Percentiles rank a stretch among this genome's conserved stretches.
Evolutionary conservation across 2,113 vertebrate species (phyloP).

Genomic region (Candoia aspera): DNA sequence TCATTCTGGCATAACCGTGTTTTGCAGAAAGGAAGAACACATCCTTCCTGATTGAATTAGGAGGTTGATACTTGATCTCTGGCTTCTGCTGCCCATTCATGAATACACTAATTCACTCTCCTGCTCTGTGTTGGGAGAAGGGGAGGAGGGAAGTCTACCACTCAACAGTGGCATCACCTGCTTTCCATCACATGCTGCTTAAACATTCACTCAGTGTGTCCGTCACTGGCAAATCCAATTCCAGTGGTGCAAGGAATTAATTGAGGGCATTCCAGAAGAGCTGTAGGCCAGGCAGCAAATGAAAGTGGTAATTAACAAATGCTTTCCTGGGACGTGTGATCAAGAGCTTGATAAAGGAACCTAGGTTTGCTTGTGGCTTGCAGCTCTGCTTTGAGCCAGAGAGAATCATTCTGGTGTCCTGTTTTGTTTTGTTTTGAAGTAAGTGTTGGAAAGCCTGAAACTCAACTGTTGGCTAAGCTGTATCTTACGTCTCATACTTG

Average conservation of each 20-base stretch:
- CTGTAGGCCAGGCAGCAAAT: not conserved
- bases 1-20: not conserved
- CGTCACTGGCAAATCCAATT: conserved; percentile 13
- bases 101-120: conserved; percentile 42
- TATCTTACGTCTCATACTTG: too few relatives aligned
- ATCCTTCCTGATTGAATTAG: conserved; percentile 65
- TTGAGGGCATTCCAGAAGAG: not conserved
- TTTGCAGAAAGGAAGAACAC: conserved; percentile 43
- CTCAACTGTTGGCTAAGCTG: not conserved
- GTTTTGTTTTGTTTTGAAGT: not conserved
- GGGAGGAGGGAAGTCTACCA: not conserved
- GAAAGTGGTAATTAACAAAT: not conserved
- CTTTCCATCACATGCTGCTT: conserved; percentile 18
- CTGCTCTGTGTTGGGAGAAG: not conserved
- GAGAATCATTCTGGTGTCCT: not conserved
- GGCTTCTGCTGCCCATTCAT: conserved; percentile 57
- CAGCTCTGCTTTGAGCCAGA: not conserved
- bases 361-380: not conserved
- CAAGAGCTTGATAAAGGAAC: conserved; percentile 8
- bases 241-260: not conserved
- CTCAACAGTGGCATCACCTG: not conserved
- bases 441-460: not conserved
- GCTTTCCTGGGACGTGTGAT: conserved; percentile 5
- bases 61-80: conserved; percentile 50
- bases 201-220: not conserved